Evolutionary conservation across 2,888 invertebrate genomes (phyloP).

Genomic region (Drosophila vallismaia): DNA sequence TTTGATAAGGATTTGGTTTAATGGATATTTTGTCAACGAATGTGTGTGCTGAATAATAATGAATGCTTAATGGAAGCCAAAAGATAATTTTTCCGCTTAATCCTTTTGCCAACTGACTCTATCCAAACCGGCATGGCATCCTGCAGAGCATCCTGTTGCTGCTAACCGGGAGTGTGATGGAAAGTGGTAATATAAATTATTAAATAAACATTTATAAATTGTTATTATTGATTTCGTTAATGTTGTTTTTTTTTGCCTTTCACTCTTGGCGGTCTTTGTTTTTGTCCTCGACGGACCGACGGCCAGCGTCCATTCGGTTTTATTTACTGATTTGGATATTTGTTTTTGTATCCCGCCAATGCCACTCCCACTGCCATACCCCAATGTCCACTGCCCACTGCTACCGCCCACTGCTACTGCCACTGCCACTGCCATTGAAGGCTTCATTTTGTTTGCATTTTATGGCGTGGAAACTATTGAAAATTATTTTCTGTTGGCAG

Average conservation of each 20-base stretch:
- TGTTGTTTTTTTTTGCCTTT: conserved; percentile 7
- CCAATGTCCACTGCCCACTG: too few relatives aligned
- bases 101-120: conserved; percentile 28
- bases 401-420: too few relatives aligned
- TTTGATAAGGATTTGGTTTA: conserved; percentile 8
- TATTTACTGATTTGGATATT: conserved; percentile 32
- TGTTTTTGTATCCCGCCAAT: neutral
- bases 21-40: conserved; percentile 12
- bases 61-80: conserved; percentile 20
- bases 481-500: conserved; percentile 47
- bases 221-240: conserved; percentile 45
- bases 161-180: conserved; percentile 8
- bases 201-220: conserved; percentile 53
- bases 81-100: conserved; percentile 27
- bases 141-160: neutral
- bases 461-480: conserved; percentile 61
- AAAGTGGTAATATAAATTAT: conserved; percentile 42
- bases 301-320: neutral
- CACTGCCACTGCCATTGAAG: conserved; percentile 39
- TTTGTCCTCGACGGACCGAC: too few relatives aligned
- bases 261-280: neutral
- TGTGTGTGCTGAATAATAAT: conserved; percentile 6
- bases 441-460: conserved; percentile 68
- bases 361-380: too few relatives aligned
- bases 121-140: neutral